Conservation (phyloP, 2,888 invertebrate genomes). For the Netelia virgata region DNA sequence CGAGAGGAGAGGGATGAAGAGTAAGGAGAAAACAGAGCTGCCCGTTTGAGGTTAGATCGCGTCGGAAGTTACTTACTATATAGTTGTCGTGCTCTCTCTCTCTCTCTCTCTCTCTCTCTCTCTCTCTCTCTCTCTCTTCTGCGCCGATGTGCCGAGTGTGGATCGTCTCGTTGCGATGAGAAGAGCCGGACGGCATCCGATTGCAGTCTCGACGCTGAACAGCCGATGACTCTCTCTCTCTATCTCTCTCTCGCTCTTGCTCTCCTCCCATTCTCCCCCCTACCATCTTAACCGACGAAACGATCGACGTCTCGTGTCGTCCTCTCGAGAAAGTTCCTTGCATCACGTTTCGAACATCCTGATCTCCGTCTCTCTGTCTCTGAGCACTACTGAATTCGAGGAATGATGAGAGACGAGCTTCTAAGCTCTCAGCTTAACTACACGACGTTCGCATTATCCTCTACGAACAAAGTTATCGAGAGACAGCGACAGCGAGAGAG, state of each 20-base stretch:
- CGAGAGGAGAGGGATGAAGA: slow-evolving; percentile 29
- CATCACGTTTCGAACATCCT: slow-evolving; percentile 17
- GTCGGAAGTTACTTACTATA: slow-evolving; percentile 43
- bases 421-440: slow-evolving; percentile 48
- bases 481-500: background rate
- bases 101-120: background rate
- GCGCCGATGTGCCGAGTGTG: slow-evolving; percentile 24
- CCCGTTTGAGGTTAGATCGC: slow-evolving; percentile 45
- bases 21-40: slow-evolving; percentile 37
- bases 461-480: background rate
- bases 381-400: slow-evolving; percentile 44
- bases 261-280: no score
- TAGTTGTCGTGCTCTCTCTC: background rate
- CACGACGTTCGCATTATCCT: slow-evolving; percentile 20
- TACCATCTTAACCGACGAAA: slow-evolving; percentile 34
- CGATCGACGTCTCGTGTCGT: slow-evolving; percentile 45
- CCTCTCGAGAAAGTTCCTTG: slow-evolving; percentile 54
- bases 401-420: slow-evolving; percentile 53
- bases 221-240: background rate
- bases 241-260: background rate
- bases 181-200: slow-evolving; percentile 40
- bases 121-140: slow-evolving; percentile 8
- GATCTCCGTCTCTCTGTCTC: slow-evolving; percentile 14
- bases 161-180: slow-evolving; percentile 40
- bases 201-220: slow-evolving; percentile 48